Base-by-base conservation (phyloP, 2,113 vertebrate genomes). In the Malurus elegans region DNA sequence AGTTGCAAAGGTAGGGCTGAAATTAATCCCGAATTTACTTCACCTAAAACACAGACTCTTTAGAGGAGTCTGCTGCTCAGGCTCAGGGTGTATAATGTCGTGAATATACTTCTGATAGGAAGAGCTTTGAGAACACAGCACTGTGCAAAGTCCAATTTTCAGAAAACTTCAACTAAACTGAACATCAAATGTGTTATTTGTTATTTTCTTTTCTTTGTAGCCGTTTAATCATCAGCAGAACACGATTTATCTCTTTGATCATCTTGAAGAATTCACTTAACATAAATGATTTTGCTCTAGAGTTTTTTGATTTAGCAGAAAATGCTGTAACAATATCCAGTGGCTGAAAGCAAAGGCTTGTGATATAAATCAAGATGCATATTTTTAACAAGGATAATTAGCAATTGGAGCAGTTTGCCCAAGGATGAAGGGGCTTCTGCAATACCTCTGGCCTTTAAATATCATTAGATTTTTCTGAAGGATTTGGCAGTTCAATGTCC, bases 241-340 rank as follows among this genome's bases (percentile, higher is more conserved):
- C 20, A 67, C 9, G 36, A 79, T 71, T 67, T 78, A 73, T 76
- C 44, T 78, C 60, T 94, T 88, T 90, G 85, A 93, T 89, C 56
- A 65, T 34, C 81, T 53, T 67, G 71, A 92, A 88, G 40, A 54
- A 88, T 66, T 93, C 67, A 64, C n/a, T 73, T 86, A 96, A 88
- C 47, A 47, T 2, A 57, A 91, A 72, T 79, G 1, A 57, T 64
- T 88, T 83, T 60, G 78, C 71, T 71, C 57, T 67, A 86, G 76
- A 47, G 21, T 14, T 95, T 93, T 92, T 32, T 74, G 15, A 71
- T 88, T 90, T 65, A 81, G 67, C 67, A 84, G 47, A 67, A 83
- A 83, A 57, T 47, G 5, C 10, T 67, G 29, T 64, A 93, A 71
- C 47, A 94, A 48, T 54, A 93, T 44, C 60, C 74, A 80, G 24